Evolutionary conservation across 2,797 vertebrate genomes (phyloP), one percentile per base, ranked within the genome.

Genomic region (Acomys russatus): DNA sequence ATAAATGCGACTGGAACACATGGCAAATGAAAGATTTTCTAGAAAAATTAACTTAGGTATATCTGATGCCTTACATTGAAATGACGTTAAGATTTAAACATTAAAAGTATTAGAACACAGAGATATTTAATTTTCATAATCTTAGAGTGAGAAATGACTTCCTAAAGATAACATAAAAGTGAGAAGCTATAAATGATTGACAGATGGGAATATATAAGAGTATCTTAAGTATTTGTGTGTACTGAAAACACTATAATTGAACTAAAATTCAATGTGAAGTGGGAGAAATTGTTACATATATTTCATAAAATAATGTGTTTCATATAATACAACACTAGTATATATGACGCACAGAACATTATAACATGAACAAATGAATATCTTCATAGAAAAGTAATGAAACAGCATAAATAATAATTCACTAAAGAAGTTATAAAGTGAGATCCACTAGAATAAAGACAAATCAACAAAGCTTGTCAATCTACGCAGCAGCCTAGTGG

Each of bases 101-200:
- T 12, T 35, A n/a, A 73, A 86, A 77, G 1, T 79, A 91, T 18
- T 54, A 76, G 33, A 92, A 87, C 2, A 9, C 56, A 79, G 49
- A 90, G 3, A 10, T 78, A 91, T 83, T 95, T 96, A 91, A 86
- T 94, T 92, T 96, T 95, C 64, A 84, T 68, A 93, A 88, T 30
- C 25, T 83, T 91, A 18, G 35, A 92, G 30, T 91, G 23, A 14
- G 88, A 6, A 88, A 91, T 83, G 6, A 1, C 74, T 94, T 96
- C 80, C 9, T 23, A 96, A 92, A 90, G n/a, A 87, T 89, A 63
- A 66, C 33, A 64, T 96, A 80, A 95, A 95, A 91, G 35, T 30
- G 15, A 95, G 56, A 91, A 73, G 10, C 10, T 88, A 89, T 90
- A 76, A 87, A 85, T 59, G 14, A 80, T 73, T 78, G 28, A 73